Conservation (phyloP, 1,140 invertebrate genomes). For the Tetragnatha versicolor region DNA sequence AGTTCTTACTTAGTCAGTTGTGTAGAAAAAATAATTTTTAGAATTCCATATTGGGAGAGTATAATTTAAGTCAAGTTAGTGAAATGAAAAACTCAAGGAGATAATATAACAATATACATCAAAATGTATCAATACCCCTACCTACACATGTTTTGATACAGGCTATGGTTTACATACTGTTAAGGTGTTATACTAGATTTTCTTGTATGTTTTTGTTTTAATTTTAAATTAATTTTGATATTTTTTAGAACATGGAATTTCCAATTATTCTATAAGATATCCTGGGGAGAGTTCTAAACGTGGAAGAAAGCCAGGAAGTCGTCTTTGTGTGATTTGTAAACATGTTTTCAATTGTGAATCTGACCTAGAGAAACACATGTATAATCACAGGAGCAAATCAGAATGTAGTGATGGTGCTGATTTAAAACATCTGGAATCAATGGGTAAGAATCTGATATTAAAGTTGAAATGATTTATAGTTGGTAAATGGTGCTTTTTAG, state of each 20-base stretch:
- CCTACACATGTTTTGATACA: no score
- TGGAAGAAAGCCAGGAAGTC: constrained; percentile 40
- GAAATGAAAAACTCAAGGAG: no score
- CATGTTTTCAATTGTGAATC: constrained; percentile 22
- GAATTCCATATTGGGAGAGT: no score
- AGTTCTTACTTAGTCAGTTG: no score
- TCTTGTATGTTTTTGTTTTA: neutral
- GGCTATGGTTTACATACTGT: no score
- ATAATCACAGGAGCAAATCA: neutral
- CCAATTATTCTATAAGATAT: no score
- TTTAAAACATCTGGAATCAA: neutral
- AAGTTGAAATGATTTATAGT: no score
- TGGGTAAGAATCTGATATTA: neutral
- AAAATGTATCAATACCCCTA: no score
- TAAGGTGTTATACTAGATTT: neutral
- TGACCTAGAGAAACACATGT: constrained; percentile 37
- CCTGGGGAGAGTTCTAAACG: constrained; percentile 8
- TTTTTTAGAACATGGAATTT: neutral
- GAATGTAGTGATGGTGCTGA: neutral
- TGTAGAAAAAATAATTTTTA: no score
- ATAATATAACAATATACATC: no score
- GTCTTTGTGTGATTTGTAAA: constrained; percentile 40
- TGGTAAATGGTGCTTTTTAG: no score
- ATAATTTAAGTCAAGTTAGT: no score
- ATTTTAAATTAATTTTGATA: neutral